phyloP scores from a whole-genome alignment of 2,888 invertebrate species.

The Neoscelio sp. region DNA sequence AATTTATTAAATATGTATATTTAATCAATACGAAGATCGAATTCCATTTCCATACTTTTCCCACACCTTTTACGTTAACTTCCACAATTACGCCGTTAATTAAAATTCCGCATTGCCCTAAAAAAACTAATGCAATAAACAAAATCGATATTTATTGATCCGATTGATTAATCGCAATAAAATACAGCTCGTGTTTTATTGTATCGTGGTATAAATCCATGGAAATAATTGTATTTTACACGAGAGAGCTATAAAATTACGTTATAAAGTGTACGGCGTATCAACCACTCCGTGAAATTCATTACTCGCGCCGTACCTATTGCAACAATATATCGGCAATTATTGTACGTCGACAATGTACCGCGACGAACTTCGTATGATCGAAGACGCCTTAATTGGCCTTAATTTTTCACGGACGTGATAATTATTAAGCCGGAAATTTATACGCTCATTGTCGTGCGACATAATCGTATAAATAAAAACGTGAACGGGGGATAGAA shows the following conservation, averaged over 20 bases:
- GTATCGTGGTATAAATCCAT: slow-evolving; percentile 49
- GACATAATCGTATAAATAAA: not conserved
- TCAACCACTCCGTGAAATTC: slow-evolving; percentile 8
- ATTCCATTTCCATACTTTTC: slow-evolving; percentile 34
- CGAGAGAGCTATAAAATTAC: slow-evolving; percentile 45
- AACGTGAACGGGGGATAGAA: not conserved
- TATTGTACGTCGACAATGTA: slow-evolving; percentile 31
- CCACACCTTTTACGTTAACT: slow-evolving; percentile 23
- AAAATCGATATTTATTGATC: slow-evolving; percentile 43
- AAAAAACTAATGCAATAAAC: too few relatives aligned
- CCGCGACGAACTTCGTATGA: slow-evolving; percentile 57
- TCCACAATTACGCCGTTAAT: slow-evolving; percentile 42
- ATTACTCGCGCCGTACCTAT: too few relatives aligned
- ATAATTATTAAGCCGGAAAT: slow-evolving; percentile 19
- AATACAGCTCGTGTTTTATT: slow-evolving; percentile 38
- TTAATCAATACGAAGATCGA: too few relatives aligned
- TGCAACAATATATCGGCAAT: too few relatives aligned
- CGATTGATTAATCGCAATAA: slow-evolving; percentile 48
- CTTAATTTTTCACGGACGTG: slow-evolving; percentile 3
- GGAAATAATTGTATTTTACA: slow-evolving; percentile 51
- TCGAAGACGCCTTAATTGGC: slow-evolving; percentile 40
- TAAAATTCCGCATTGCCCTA: slow-evolving; percentile 42
- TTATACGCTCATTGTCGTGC: slow-evolving; percentile 19
- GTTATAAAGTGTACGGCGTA: slow-evolving; percentile 46
- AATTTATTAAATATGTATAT: too few relatives aligned